These are phyloP conservation scores for Axea sp. DNA, from an alignment of 2,888 invertebrate species.

Conservation along the genomic window DNA sequence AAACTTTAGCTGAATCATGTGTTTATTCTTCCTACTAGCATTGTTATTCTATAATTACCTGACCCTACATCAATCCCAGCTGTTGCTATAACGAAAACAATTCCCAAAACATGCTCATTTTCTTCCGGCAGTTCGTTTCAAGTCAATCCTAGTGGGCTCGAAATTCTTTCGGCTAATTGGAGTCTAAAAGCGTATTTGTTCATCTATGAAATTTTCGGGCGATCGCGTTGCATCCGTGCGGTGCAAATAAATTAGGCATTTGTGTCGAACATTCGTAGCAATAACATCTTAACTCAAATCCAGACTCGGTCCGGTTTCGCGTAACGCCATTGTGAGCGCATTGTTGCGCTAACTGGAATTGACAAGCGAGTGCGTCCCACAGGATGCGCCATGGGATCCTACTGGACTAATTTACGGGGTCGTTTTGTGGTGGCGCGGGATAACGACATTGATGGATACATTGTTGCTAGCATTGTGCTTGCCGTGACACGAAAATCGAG, in stretches of 20 bases:
- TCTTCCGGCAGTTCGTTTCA: slow-evolving; percentile 9
- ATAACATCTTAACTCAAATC: slow-evolving; percentile 45
- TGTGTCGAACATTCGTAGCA: slow-evolving; percentile 40
- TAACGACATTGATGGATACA: slow-evolving; percentile 77
- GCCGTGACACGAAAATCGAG: slow-evolving; percentile 74
- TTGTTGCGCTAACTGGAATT: slow-evolving; percentile 73
- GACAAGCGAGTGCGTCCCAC: slow-evolving; percentile 72
- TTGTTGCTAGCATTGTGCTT: slow-evolving; percentile 72
- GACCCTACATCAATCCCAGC: slow-evolving; percentile 16
- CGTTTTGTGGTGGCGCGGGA: slow-evolving; percentile 62
- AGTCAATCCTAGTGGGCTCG: slow-evolving; percentile 6
- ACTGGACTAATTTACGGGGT: slow-evolving; percentile 76
- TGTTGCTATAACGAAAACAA: slow-evolving; percentile 22
- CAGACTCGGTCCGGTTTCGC: slow-evolving; percentile 65
- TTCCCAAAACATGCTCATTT: neutral
- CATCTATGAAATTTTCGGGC: slow-evolving; percentile 2
- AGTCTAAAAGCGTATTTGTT: slow-evolving; percentile 5
- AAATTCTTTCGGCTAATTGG: slow-evolving; percentile 35
- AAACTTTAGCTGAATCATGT: neutral
- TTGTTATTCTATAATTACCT: slow-evolving; percentile 41
- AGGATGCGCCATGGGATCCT: slow-evolving; percentile 72
- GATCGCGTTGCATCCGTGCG: slow-evolving; percentile 24
- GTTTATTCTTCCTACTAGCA: slow-evolving; percentile 15
- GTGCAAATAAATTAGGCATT: slow-evolving; percentile 42
- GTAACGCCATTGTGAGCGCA: slow-evolving; percentile 69